Conservation (phyloP, 2,113 vertebrate genomes). For the Notarius quadriscutis region DNA sequence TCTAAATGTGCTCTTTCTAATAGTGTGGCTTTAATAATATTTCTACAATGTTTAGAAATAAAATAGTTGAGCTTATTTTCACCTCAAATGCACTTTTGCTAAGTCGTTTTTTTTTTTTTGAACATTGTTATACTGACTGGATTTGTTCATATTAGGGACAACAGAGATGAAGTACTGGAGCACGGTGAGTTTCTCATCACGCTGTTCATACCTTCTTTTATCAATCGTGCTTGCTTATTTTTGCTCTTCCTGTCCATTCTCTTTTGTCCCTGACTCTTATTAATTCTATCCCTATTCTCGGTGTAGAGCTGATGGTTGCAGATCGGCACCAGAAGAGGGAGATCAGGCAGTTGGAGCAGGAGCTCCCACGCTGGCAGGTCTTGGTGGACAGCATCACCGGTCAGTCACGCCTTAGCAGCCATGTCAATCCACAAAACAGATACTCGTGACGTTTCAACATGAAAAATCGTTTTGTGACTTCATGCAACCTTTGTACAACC, state of each 20-base stretch:
- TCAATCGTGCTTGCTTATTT: not conserved
- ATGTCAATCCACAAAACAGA: not conserved
- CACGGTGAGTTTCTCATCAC: constrained; percentile 79
- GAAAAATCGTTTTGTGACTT: not conserved
- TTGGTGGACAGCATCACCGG: constrained; percentile 94
- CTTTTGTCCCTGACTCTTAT: not conserved
- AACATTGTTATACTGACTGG: not conserved
- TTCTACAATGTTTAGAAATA: not conserved
- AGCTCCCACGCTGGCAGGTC: constrained; percentile 93
- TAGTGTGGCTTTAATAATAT: not conserved
- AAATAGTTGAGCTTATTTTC: not conserved
- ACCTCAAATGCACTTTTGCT: not conserved
- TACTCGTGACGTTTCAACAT: not conserved
- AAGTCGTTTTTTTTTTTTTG: not conserved
- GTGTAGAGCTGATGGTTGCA: constrained; percentile 86
- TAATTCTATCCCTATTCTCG: not conserved
- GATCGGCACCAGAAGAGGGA: constrained; percentile 92
- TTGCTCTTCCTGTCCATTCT: not conserved
- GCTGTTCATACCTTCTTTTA: not conserved
- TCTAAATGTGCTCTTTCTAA: not conserved
- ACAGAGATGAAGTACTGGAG: constrained; percentile 89
- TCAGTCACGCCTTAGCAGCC: constrained; percentile 50
- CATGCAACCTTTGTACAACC: not conserved
- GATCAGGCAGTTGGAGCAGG: constrained; percentile 92
- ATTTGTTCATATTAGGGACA: constrained; percentile 73